These are phyloP conservation scores for Eupeodes luniger DNA, from an alignment of 2,888 invertebrate genomes.

Conservation along the genomic window DNA sequence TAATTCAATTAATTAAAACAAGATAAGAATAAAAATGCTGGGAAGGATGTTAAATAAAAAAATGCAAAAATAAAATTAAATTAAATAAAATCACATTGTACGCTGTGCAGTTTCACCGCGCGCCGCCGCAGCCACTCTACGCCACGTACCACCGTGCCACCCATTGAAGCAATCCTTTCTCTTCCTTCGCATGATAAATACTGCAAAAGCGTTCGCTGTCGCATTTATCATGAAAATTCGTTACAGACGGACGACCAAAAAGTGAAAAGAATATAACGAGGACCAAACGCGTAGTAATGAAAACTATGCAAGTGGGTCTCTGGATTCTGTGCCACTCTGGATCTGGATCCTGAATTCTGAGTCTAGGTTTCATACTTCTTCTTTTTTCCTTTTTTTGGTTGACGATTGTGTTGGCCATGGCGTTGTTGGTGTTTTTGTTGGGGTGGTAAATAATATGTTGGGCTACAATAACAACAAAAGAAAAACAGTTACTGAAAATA, in stretches of 20 bases:
- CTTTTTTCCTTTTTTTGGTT: neutral
- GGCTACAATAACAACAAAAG: slow-evolving; percentile 28
- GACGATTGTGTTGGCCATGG: too few species aligned
- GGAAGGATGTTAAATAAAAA: slow-evolving; percentile 23
- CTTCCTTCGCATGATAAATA: slow-evolving; percentile 2
- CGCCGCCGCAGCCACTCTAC: neutral
- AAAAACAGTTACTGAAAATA: slow-evolving; percentile 24
- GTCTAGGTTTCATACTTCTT: neutral
- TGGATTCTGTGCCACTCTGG: too few species aligned
- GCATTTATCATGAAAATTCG: slow-evolving; percentile 57
- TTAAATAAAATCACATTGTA: slow-evolving; percentile 12
- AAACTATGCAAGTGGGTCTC: slow-evolving; percentile 35
- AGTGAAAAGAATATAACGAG: slow-evolving; percentile 11
- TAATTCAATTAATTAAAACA: slow-evolving; percentile 61
- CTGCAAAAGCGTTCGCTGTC: slow-evolving; percentile 36
- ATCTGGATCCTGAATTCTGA: slow-evolving; percentile 1
- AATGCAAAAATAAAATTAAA: neutral
- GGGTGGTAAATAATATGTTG: slow-evolving; percentile 2
- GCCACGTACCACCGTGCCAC: neutral
- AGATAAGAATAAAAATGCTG: slow-evolving; percentile 24
- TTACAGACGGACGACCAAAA: slow-evolving; percentile 40
- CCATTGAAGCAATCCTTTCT: slow-evolving; percentile 16
- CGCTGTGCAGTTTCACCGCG: too few species aligned
- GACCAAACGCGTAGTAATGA: slow-evolving; percentile 39
- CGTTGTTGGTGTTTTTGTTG: too few species aligned